phyloP scores from a whole-genome alignment of 2,888 invertebrate genomes.

The Diaperis boleti region DNA sequence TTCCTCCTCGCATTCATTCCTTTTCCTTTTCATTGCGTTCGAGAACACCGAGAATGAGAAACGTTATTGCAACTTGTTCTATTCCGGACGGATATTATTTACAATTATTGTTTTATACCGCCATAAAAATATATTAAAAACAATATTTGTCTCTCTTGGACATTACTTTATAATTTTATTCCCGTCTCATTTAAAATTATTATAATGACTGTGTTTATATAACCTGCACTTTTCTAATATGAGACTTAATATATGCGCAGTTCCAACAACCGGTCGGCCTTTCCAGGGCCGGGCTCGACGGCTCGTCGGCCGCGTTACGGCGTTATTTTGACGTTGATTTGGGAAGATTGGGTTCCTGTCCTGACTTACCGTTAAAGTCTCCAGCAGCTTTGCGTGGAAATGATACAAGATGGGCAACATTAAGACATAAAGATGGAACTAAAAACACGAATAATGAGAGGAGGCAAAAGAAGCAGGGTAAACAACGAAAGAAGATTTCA shows the following conservation, averaged over 20 bases:
- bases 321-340: background rate
- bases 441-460: no score
- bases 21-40: background rate
- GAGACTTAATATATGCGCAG: slow-evolving; percentile 47
- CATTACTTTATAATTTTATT: slow-evolving; percentile 60
- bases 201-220: slow-evolving; percentile 59
- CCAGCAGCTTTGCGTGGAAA: no score
- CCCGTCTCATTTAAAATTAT: slow-evolving; percentile 58
- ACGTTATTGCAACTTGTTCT: slow-evolving; percentile 47
- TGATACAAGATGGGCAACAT: no score
- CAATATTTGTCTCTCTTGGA: slow-evolving; percentile 60
- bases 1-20: slow-evolving; percentile 1
- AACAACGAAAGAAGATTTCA: no score
- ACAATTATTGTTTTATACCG: slow-evolving; percentile 59
- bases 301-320: background rate
- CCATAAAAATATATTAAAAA: slow-evolving; percentile 62
- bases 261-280: slow-evolving; percentile 48
- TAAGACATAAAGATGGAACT: no score
- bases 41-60: slow-evolving; percentile 34
- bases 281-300: slow-evolving; percentile 27
- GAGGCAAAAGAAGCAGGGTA: no score
- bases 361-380: no score
- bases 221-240: slow-evolving; percentile 54
- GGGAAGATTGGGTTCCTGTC: no score
- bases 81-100: slow-evolving; percentile 58